Evolutionary conservation across 1,140 invertebrate genomes (phyloP), one percentile per base, ranked within the genome.

Genomic region (Bombus terrestris): DNA sequence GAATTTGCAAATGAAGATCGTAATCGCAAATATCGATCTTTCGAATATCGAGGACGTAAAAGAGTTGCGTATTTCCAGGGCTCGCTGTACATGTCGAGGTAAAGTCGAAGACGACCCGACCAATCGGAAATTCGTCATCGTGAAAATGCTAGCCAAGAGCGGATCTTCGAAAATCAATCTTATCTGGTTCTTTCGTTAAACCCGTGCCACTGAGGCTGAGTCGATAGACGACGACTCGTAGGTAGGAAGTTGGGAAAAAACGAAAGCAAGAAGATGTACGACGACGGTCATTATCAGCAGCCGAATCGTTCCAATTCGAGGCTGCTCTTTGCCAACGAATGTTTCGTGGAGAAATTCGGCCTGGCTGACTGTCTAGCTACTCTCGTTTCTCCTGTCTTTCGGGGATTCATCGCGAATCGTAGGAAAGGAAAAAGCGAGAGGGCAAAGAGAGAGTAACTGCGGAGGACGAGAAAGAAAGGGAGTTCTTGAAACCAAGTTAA

Each of bases 401-500:
- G 80, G 74, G 74, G 64, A 76, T 82, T 74, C 72, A 35, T 59
- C 69, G 79, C 28, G 41, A n/a, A 5, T n/a, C 59, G 28, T 10
- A 10, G 37, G 4, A 1, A n/a, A 69, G 22, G 8, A 69, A 25
- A 39, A 57, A 69, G 53, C 13, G 72, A 59, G 59, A 39, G 35
- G 47, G 66, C 35, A 39, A 66, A 1, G 53, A 37, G 18, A 1
- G 22, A 62, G 71, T 10, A 35, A 35, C 47, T 0, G 18, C 8
- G 47, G 5, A 53, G 18, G 18, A 53, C 4, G 3, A 41, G 15
- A 13, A 35, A 47, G 43, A 41, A 76, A 3, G 25, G 32, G 9
- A 32, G 83, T 81, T 76, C 78, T 59, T 68, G 74, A 80, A 83
- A 83, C 53, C 71, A 28, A 53, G 76, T 64, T 88, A 89, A 89